Base-by-base conservation (phyloP, 2,113 vertebrate genomes). In the Lepus europaeus region DNA sequence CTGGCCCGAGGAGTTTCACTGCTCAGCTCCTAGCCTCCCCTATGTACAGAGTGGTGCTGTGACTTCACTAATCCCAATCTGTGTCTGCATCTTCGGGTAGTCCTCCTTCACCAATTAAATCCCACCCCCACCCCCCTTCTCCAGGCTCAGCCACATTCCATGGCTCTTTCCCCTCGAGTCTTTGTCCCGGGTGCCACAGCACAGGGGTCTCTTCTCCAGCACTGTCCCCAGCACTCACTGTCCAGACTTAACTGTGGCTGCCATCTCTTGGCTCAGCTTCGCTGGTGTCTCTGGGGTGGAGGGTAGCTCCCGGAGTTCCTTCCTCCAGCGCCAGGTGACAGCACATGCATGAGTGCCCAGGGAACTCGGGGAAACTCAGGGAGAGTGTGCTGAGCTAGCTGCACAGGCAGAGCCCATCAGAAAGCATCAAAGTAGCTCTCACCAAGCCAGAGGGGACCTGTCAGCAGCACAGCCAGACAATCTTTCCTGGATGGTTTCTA, bases 231-330 rank as follows among this genome's bases (percentile, higher is more conserved):
- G 31, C 7, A 39, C 63, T 53, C 59, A 76, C 2, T 23, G 19
- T 63, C 33, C 53, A 61, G n/a, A 56, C 16, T 39, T 39, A 66
- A 89, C 36, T 10, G 39, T 2, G 17, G 68, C 68, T 8, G 3
- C 11, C 77, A 66, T 66, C 36, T 19, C 3, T 70, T 29, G 36
- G 51, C 39, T 88, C 6, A 29, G 81, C 51, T 73, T 83, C 72
- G 5, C 0, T 3, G 0, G 29, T 12, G 29, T 72, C 36, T 45
- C 33, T 13, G 11, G 12, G 0, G 11, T 74, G 66, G 17, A 10
- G 5, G 16, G 33, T 12, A 84, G 89, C 25, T 56, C 64, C 45
- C 12, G 22, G 56, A 80, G 74, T 23, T 25, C 29, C 25, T 39
- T 33, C 6, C 1, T 1, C 45, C 82, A 59, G 53, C 22, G 27